These are phyloP conservation scores for Ephialtes manifestator DNA, from an alignment of 2,888 invertebrate genomes.

Conservation along the genomic window DNA sequence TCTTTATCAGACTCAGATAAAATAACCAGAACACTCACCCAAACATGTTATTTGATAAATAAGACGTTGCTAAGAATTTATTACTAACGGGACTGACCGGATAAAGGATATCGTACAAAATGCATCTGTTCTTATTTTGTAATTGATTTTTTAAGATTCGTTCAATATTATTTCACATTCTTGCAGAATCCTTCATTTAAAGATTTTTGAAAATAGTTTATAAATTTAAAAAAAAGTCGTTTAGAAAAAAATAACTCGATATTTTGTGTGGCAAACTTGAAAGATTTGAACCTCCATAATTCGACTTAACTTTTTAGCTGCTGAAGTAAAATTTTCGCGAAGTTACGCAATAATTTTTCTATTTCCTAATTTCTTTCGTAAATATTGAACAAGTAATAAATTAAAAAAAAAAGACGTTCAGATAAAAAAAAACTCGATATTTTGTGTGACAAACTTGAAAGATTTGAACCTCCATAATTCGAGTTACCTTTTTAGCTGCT, in stretches of 20 bases:
- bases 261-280: no score
- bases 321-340: no score
- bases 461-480: no score
- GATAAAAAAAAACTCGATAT: neutral
- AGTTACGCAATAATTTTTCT: neutral
- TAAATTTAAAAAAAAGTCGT: no score
- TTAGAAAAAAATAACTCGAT: neutral
- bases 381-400: no score
- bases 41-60: constrained; percentile 44
- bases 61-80: constrained; percentile 29
- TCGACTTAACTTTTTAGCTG: no score
- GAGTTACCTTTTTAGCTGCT: no score
- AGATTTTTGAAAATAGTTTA: no score
- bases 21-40: constrained; percentile 22
- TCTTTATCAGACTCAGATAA: constrained; percentile 59
- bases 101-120: neutral
- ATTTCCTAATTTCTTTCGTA: neutral
- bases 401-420: neutral
- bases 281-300: no score
- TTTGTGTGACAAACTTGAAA: no score
- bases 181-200: neutral
- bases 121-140: neutral
- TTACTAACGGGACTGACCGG: constrained; percentile 6
- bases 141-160: neutral
- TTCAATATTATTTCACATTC: neutral